Evolutionary conservation across 37 sponge, comb jelly and placozoan genomes (phyloP), one percentile per base, ranked within the genome.

Genomic region (Ianthella basta): DNA sequence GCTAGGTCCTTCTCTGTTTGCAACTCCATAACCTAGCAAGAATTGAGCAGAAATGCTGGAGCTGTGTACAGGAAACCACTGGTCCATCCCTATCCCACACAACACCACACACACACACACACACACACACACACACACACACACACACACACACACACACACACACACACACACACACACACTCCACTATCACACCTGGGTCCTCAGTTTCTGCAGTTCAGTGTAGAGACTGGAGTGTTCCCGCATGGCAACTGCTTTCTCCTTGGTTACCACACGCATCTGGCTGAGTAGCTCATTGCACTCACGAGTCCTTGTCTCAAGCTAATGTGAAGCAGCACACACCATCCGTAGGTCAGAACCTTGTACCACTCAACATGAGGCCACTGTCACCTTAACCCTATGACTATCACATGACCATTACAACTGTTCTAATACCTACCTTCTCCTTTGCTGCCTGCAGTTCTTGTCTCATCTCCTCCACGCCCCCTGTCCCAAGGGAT

Each of bases 191-290:
- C n/a, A 83, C n/a, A 88, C 79, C 70, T 88, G 66, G 15, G 89
- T 74, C 57, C 89, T 66, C 55, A 89, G 81, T 63, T 89, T 81
- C 29, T 88, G 83, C 19, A 74, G 59, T 65, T 89, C 83, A 30
- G 86, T 74, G 35, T 87, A 92, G 6, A 87, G 77, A 0, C 80
- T 60, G 18, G 87, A 79, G 60, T 83, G 89, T 66, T 92, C 84
- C 34, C 87, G 24, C 80, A 92, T 75, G 29, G 89, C 86, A 69
- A 92, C 84, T 85, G 86, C 54, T 80, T 91, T 39, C 87, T 91
- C 83, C 36, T 78, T 34, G 65, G 25, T 19, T 25, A 59, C 60
- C 78, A 88, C 39, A 27, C 70, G 13, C 85, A 87, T 88, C 80
- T 84, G 54, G 33, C 53, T 55, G 55, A 1, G 56, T 0, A 79